phyloP scores from a whole-genome alignment of 2,797 vertebrate species.

The Rhabdophis nuchalis region DNA sequence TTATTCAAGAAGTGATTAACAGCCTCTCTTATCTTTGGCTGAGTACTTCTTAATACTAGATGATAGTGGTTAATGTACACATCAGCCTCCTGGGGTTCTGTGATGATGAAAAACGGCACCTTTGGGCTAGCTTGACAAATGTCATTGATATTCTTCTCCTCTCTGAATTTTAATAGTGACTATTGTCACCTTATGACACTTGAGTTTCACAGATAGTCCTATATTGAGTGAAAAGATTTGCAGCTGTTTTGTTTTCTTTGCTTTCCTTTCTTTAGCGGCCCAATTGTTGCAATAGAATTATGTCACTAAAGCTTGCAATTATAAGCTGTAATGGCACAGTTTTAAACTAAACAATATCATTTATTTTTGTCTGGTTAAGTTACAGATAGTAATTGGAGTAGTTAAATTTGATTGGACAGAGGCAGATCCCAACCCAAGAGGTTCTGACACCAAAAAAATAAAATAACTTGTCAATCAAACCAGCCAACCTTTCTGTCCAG shows the following conservation, averaged over 20 bases:
- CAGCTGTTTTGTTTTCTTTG: not conserved
- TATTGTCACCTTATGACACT: not conserved
- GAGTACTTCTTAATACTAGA: not conserved
- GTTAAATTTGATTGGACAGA: not conserved
- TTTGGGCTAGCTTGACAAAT: not conserved
- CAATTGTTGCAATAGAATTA: not conserved
- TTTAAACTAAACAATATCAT: not conserved
- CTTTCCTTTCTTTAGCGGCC: not conserved
- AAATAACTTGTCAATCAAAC: not conserved
- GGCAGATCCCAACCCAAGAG: not conserved
- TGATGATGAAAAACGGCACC: not conserved
- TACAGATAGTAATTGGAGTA: not conserved
- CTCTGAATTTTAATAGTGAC: not conserved
- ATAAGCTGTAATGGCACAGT: not conserved
- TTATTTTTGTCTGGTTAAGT: not conserved
- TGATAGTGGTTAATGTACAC: not conserved
- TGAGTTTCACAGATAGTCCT: not conserved
- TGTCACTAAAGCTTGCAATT: not conserved
- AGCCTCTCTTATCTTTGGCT: not conserved
- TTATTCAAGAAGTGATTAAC: slow-evolving; percentile 11
- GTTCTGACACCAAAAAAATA: not conserved
- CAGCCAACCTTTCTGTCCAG: not conserved
- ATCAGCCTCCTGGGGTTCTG: not conserved
- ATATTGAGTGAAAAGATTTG: not conserved
- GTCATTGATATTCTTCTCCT: not conserved